Evolutionary conservation across 2,797 vertebrate genomes (phyloP), one percentile per base, ranked within the genome.

Genomic region (Melanotaenia maccullochi): DNA sequence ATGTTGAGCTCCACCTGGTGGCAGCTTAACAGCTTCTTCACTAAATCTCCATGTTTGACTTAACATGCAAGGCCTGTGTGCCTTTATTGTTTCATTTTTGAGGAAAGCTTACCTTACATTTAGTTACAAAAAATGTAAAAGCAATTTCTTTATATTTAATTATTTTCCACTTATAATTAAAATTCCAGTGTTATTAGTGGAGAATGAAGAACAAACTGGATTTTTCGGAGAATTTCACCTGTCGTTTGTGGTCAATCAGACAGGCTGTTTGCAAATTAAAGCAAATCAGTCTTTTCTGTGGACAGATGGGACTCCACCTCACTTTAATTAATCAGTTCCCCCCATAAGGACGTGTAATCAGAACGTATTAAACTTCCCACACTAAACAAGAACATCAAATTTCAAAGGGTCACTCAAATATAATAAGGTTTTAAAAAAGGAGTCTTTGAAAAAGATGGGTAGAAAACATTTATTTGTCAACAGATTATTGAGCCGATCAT

Each of bases 1-100:
- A 1, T 0, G 28, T 8, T 1, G 11, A 28, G 75, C 83, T 8
- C 85, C 88, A 20, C 44, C 89, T 89, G 80, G 84, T 76, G 89
- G 82, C 24, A 0, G 22, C 4, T 30, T 18, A 0, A 0, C 7
- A 4, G 4, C 42, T 1, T 4, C 3, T 7, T n/a, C 12, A 25
- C 3, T 16, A 35, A 35, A n/a, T 9, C 25, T 14, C 24, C 25
- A 28, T 55, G 25, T 13, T 55, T 28, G 25, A 30, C 52, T 52
- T 54, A 54, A 1, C 22, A 25, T 5, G 11, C 11, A 16, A 52
- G 20, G 22, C 49, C 22, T 24, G 3, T 52, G n/a, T 12, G 9
- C n/a, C 22, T n/a, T 13, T 12, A 22, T n/a, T n/a, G 8, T 5
- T 42, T 33, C 5, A 14, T 2, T 20, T 8, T 5, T 49, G n/a